Base-by-base conservation (phyloP, 2,797 vertebrate genomes). In the Oreochromis mossambicus region DNA sequence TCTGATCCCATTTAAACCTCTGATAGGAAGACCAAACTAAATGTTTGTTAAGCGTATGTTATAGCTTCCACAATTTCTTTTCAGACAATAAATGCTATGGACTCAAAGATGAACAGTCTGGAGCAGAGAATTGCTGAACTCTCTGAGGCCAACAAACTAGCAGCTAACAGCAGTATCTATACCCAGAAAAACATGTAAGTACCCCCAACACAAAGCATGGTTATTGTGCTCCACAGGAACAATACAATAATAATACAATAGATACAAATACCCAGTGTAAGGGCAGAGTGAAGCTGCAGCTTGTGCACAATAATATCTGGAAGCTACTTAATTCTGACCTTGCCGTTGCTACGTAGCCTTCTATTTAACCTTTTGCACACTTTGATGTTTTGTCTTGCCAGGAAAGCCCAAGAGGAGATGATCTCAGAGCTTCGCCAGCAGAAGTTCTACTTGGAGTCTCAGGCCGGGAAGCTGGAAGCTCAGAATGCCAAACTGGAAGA, bases 391-490 rank as follows among this genome's bases (percentile, higher is more conserved):
- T 54, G 38, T 46, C 10, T 77, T 75, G 32, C 80, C 90, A 99
- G 98, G 98, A 99, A 99, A 98, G 98, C 98, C 84, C 98, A 99
- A 89, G 98, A 99, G 90, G 98, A 99, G 94, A 99, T 99, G 98
- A 99, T 99, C 92, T 98, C 98, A 52, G 98, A 99, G 92, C 97
- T 99, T 73, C 96, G 98, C 84, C 98, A 99, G 89, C 98, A 99
- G 95, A 99, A 99, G 92, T 99, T 99, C 95, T 99, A 99, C 93
- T 87, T 97, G 91, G 96, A 97, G 83, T 96, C 96, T 96, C 96
- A 97, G 97, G 95, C 95, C 84, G 96, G 96, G 14, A 97, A 97
- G 91, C 77, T 97, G 87, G 96, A 97, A 87, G 96, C 96, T 52
- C 96, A 97, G 94, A 99, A 99, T 90, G 97, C 97, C 86, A 99